Conservation (phyloP, 1,140 invertebrate species). For the Eumeta japonica region DNA sequence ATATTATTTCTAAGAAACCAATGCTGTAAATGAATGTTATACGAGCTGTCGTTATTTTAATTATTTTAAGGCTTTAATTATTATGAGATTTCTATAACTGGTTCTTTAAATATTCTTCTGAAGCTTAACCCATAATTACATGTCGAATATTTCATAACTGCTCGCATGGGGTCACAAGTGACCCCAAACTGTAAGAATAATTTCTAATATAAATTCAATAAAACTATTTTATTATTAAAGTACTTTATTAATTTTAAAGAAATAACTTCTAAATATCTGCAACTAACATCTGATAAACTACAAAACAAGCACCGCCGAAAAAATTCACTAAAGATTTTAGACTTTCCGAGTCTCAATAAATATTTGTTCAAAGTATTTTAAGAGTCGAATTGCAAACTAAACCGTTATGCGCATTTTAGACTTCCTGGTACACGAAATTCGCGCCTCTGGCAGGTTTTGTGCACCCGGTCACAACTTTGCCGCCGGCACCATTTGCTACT, state of each 20-base stretch:
- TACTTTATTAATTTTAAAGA: background rate
- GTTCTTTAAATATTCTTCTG: no score
- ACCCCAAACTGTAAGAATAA: no score
- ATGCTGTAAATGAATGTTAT: no score
- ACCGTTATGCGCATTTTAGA: no score
- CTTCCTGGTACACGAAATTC: background rate
- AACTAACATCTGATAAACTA: background rate
- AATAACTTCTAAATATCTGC: background rate
- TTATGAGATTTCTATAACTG: no score
- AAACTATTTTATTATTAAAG: background rate
- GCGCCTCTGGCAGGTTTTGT: background rate
- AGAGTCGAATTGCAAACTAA: no score
- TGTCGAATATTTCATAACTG: background rate
- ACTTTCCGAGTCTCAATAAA: background rate
- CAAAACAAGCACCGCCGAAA: background rate
- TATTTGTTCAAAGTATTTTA: background rate
- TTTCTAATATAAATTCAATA: no score
- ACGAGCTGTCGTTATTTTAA: no score
- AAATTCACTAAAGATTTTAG: background rate
- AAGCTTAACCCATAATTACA: background rate
- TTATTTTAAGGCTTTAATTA: no score
- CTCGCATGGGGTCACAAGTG: constrained; percentile 1
- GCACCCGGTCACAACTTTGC: background rate
- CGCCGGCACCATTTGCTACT: background rate
- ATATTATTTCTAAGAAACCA: no score